Base-by-base conservation (phyloP, 1,140 invertebrate species). In the Acyrthosiphon pisum region DNA sequence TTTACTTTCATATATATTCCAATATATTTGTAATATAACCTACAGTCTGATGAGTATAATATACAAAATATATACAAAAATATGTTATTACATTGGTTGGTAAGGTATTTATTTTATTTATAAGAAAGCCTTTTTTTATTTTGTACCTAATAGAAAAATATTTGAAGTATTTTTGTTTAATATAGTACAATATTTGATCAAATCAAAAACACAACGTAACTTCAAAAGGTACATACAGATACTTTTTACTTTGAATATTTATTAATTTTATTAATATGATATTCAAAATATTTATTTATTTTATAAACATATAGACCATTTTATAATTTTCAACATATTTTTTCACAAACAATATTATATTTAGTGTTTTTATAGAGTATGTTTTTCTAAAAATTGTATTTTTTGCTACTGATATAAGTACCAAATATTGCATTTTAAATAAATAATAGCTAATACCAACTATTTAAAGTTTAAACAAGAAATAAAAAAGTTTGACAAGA, bases 61-160 rank as follows among this genome's bases (percentile, higher is more conserved):
- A 50, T 50, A 50, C 46, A 14, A 48, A 48, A 14, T 48, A 14
- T 48, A 48, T 14, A 48, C 46, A 48, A 60, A 60, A 60, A 60
- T 14, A 30, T n/a, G 11, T 68, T 68, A 68, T 68, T 11, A 68
- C 11, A n/a, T 60, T 68, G 30, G 26, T n/a, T 30, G 9, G 60
- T 68, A 14, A 68, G n/a, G 8, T 86, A 86, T 86, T 86, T 41
- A 83, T 83, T 84, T 84, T 44, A 46, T 44, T 86, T 86, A 86
- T 0, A 86, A 86, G 41, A 14, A 41, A 86, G 30, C 26, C 83
- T 11, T 86, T 26, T 22, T 86, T n/a, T 86, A 46, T 48, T 30
- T n/a, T 35, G 1, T 35, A 50, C 41, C 41, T 41, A 41, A 41
- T 41, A 41, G 41, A 20, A n/a, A 88, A 50, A 88, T 88, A 88